Evolutionary conservation across 1,140 invertebrate genomes (phyloP).

Genomic region (Aporrectodea caliginosa): DNA sequence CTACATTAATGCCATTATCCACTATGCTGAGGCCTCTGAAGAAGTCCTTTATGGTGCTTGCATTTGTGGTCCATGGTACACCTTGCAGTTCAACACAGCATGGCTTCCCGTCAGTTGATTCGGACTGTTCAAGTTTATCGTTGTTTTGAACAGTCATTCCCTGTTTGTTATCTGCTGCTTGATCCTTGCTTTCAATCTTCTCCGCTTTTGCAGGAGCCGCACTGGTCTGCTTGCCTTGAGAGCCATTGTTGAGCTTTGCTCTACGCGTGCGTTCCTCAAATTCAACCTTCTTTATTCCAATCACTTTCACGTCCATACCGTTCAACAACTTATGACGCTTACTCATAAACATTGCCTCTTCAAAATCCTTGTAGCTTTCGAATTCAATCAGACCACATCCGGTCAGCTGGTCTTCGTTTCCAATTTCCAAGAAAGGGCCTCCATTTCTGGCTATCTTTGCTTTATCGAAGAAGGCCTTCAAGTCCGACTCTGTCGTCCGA

Average conservation of each 20-base stretch:
- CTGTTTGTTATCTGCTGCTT: background rate
- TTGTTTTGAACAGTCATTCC: conserved; percentile 1
- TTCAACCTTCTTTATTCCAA: conserved; percentile 12
- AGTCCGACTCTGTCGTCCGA: conserved; percentile 26
- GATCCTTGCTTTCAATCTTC: background rate
- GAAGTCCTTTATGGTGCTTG: conserved; percentile 74
- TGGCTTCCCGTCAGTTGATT: conserved; percentile 14
- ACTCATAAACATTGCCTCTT: conserved; percentile 26
- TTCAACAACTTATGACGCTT: background rate
- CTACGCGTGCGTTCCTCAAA: background rate
- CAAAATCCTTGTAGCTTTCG: conserved; percentile 63
- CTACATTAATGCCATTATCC: conserved; percentile 72
- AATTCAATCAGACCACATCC: conserved; percentile 71
- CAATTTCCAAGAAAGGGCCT: conserved; percentile 65
- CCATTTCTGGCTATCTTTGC: conserved; percentile 38
- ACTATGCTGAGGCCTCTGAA: conserved; percentile 71
- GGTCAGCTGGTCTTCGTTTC: conserved; percentile 60
- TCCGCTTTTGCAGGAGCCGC: background rate
- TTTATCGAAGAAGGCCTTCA: conserved; percentile 39
- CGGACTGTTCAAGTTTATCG: background rate
- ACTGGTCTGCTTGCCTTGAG: no score
- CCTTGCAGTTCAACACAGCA: conserved; percentile 70
- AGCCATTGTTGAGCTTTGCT: background rate
- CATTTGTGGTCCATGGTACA: conserved; percentile 68
- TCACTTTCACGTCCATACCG: conserved; percentile 5